Base-by-base conservation (phyloP, 92 coral and sea anemone species). In the Zoanthus sansibaricus region DNA sequence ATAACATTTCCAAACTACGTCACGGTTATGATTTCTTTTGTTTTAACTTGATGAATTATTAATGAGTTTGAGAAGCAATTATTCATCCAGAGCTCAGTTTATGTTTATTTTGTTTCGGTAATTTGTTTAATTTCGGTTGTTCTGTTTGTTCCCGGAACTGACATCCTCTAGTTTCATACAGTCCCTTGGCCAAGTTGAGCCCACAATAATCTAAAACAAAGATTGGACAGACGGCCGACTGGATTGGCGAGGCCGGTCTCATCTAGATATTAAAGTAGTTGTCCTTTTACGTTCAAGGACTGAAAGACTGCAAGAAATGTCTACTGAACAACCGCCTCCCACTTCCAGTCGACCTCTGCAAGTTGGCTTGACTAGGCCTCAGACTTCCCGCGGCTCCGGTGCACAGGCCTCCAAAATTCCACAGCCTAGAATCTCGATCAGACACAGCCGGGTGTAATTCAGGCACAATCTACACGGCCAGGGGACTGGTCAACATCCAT, bases 321-420 rank as follows among this genome's bases (percentile, higher is more conserved):
- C 85, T 80, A 80, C 85, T 66, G 85, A 80, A n/a, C 85, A 80
- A 46, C 85, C 85, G 85, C 62, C 85, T 66, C 85, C 73, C 85
- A 44, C 61, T 80, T 72, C 85, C 85, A 80, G 85, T 80, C 85
- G 85, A 71, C 85, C 85, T 80, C 85, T 68, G 58, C 85, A 80
- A 80, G 85, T 80, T 80, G 85, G 85, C 47, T 66, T 66, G 66
- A 80, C 73, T 80, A 93, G 98, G 96, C 93, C 98, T 91, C 98
- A 95, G 89, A 89, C 94, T 88, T 90, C 87, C 90, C 91, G 93
- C 86, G 91, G 93, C 77, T 90, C 98, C 62, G 94, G 98, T 86
- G 94, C 93, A 88, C 93, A 93, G 96, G 87, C 96, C 92, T 90
- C 91, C 89, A 89, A 94, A 89, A 89, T 87, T 82, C 95, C 95